Conservation (phyloP, 2,113 vertebrate genomes). For the Pseudolaguvia tuberculata region DNA sequence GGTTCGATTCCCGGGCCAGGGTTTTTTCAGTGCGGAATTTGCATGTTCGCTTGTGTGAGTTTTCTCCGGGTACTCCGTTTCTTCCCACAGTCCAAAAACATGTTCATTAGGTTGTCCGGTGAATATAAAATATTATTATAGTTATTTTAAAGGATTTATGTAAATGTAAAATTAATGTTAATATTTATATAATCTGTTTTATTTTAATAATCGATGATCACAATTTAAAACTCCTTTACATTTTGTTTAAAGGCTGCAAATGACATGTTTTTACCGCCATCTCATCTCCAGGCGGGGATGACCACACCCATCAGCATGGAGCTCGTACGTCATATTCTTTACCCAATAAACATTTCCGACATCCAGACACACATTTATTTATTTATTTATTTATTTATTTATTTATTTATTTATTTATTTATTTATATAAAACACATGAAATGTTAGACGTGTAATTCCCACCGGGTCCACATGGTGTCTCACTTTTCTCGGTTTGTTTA, state of each 20-base stretch:
- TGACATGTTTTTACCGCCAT: constrained; percentile 35
- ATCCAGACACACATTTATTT: neutral
- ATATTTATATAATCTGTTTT: no score
- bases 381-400: neutral
- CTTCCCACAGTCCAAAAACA: no score
- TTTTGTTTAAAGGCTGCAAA: constrained; percentile 51
- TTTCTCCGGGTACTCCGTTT: no score
- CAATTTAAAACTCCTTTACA: neutral
- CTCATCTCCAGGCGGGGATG: constrained; percentile 49
- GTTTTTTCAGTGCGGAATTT: no score
- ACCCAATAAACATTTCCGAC: neutral
- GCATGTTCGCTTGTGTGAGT: no score
- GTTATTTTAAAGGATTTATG: no score
- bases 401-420: neutral
- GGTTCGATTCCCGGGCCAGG: no score
- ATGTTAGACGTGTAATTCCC: neutral
- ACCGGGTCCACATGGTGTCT: neutral
- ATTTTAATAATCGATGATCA: no score
- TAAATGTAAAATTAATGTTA: no score
- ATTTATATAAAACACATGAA: neutral
- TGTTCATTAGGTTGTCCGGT: no score
- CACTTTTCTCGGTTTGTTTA: constrained; percentile 27
- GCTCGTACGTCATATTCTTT: constrained; percentile 55
- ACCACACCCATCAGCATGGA: constrained; percentile 66
- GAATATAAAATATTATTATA: no score